Evolutionary conservation across 1,140 invertebrate genomes (phyloP), one percentile per base, ranked within the genome.

Genomic region (Ectropis grisescens): DNA sequence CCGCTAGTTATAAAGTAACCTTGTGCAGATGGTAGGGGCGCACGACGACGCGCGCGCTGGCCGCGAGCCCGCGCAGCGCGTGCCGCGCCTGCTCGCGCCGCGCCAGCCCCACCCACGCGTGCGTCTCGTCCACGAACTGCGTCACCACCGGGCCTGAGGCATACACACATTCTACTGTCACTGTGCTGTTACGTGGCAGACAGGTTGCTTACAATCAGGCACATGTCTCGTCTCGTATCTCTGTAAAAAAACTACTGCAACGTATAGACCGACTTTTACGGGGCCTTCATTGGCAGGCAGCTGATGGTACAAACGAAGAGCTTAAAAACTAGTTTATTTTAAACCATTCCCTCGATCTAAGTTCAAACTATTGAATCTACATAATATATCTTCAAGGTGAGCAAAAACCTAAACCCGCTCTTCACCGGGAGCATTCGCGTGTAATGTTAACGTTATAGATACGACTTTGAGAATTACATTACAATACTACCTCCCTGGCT

Each of bases 121-220:
- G 50, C 1, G 68, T 75, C 10, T 82, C 75, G 36, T 79, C 65
- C n/a, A 81, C 9, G 26, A 80, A 80, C 23, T 76, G 60, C 11
- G 71, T 57, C n/a, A 56, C 60, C 36, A 80, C 49, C 9, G 61
- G 59, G 16, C 75, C 75, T 80, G 46, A 1, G 9, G 4, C 9
- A 37, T 8, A 39, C 19, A 33, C 16, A 10, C 5, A 32, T 16
- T 1, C 4, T 6, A 26, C 4, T 10, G 10, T 22, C 9, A 22
- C 19, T 9, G 9, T n/a, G n/a, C n/a, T n/a, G n/a, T n/a, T n/a
- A n/a, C n/a, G n/a, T n/a, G n/a, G n/a, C n/a, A n/a, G n/a, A n/a
- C n/a, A n/a, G n/a, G n/a, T n/a, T n/a, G n/a, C n/a, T n/a, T n/a
- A n/a, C n/a, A n/a, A n/a, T n/a, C n/a, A n/a, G n/a, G n/a, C n/a